These are phyloP conservation scores for Poeciliopsis retropinna DNA, from an alignment of 2,113 vertebrate genomes.

Conservation along the genomic window DNA sequence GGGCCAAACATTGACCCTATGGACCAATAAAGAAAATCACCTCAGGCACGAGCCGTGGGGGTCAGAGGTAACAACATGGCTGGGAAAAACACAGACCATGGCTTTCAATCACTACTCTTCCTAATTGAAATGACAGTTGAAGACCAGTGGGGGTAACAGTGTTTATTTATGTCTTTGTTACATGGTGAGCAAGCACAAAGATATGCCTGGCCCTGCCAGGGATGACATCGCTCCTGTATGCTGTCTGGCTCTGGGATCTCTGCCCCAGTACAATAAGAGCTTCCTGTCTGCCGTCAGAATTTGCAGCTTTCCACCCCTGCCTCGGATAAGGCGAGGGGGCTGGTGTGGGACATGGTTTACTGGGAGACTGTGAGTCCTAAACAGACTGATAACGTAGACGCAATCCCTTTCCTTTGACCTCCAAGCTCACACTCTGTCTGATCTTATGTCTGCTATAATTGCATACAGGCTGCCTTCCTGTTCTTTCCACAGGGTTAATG, in stretches of 20 bases:
- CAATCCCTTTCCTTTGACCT: constrained; percentile 36
- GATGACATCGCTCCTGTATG: constrained; percentile 81
- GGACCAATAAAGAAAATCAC: constrained; percentile 78
- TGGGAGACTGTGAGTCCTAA: constrained; percentile 56
- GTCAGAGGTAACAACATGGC: constrained; percentile 79
- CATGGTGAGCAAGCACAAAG: constrained; percentile 86
- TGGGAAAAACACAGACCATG: constrained; percentile 66
- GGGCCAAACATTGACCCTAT: constrained; percentile 72
- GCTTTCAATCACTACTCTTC: constrained; percentile 71
- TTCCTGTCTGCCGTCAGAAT: constrained; percentile 86
- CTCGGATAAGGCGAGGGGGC: constrained; percentile 49
- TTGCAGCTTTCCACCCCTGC: constrained; percentile 61
- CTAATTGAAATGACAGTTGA: constrained; percentile 89
- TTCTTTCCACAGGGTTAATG: constrained; percentile 12
- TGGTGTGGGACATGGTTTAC: constrained; percentile 56
- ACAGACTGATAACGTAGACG: constrained; percentile 46
- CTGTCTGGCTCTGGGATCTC: constrained; percentile 85
- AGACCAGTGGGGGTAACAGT: constrained; percentile 78
- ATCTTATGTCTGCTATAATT: constrained; percentile 16
- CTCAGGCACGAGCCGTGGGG: constrained; percentile 67
- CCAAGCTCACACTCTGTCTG: constrained; percentile 11
- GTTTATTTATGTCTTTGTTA: constrained; percentile 91
- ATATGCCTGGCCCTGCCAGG: constrained; percentile 77
- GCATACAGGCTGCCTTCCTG: constrained; percentile 24
- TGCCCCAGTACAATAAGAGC: constrained; percentile 85